These are phyloP conservation scores for Phortica variegata DNA, from an alignment of 1,140 invertebrate genomes.

Conservation along the genomic window DNA sequence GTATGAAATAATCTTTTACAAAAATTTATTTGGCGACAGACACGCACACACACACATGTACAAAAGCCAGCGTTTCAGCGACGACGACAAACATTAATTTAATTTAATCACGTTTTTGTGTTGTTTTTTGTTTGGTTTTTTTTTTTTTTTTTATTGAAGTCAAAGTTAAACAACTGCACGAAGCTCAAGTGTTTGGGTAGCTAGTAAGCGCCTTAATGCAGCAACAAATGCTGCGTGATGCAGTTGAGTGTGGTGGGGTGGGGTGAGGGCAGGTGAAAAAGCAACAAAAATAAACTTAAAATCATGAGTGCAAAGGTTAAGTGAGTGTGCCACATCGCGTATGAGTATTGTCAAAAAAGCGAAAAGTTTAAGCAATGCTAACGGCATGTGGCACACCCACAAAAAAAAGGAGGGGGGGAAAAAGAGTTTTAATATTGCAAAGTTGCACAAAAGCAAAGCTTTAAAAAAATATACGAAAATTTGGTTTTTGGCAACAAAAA, in stretches of 20 bases:
- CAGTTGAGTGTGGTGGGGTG: too few species aligned
- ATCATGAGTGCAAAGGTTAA: slow-evolving; percentile 49
- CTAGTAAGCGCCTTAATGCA: background rate
- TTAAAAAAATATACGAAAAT: slow-evolving; percentile 43
- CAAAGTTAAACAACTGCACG: slow-evolving; percentile 21
- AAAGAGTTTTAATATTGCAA: too few species aligned
- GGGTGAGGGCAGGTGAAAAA: background rate
- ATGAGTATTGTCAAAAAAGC: slow-evolving; percentile 14
- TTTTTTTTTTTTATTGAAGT: slow-evolving; percentile 11
- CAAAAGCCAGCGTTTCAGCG: slow-evolving; percentile 14
- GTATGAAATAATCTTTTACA: too few species aligned
- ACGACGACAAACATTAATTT: slow-evolving; percentile 52
- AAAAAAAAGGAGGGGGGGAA: too few species aligned
- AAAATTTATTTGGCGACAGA: too few species aligned
- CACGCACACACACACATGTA: too few species aligned
- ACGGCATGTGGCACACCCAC: slow-evolving; percentile 29
- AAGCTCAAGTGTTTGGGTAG: too few species aligned
- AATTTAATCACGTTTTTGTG: slow-evolving; percentile 48
- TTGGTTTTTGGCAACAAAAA: too few species aligned
- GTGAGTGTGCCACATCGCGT: slow-evolving; percentile 36
- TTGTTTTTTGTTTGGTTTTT: background rate
- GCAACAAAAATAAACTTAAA: slow-evolving; percentile 15
- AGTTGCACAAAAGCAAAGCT: too few species aligned
- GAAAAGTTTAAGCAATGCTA: slow-evolving; percentile 22
- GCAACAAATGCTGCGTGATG: too few species aligned